A percentile compares a stretch with the other conserved stretches of the same genome.
Evolutionary conservation across 1,140 invertebrate genomes (phyloP).

Genomic region (Aporrectodea caliginosa): DNA sequence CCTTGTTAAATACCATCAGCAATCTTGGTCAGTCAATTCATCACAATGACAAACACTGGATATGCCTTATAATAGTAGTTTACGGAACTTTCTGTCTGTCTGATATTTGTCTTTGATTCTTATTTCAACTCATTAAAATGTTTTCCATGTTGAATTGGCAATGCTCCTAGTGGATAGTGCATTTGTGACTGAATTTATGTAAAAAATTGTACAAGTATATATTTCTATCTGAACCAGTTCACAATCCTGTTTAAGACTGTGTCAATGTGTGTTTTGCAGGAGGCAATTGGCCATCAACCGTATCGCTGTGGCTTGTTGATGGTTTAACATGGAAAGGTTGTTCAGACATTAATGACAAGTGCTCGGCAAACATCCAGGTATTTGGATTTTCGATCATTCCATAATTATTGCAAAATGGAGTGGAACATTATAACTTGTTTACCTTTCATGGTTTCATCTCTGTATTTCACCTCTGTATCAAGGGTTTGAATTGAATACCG

Average conservation of each 20-base stretch:
- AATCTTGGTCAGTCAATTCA: conserved; percentile 68
- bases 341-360: too few species aligned
- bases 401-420: not conserved
- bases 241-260: too few species aligned
- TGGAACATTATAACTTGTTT: too few species aligned
- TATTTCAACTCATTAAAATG: not conserved
- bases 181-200: not conserved
- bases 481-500: too few species aligned
- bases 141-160: not conserved
- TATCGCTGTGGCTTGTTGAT: conserved; percentile 89
- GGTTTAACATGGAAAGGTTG: conserved; percentile 76
- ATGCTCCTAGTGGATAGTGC: not conserved
- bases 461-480: too few species aligned
- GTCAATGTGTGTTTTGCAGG: conserved; percentile 54
- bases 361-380: too few species aligned
- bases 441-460: too few species aligned
- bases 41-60: too few species aligned
- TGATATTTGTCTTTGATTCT: not conserved
- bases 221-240: not conserved
- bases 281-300: conserved; percentile 91
- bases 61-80: not conserved
- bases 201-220: not conserved
- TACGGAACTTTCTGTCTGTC: not conserved
- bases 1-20: conserved; percentile 89
- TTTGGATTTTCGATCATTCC: not conserved